Evolutionary conservation across 2,888 invertebrate genomes (phyloP).

Genomic region (Cyrtodaria siliqua): DNA sequence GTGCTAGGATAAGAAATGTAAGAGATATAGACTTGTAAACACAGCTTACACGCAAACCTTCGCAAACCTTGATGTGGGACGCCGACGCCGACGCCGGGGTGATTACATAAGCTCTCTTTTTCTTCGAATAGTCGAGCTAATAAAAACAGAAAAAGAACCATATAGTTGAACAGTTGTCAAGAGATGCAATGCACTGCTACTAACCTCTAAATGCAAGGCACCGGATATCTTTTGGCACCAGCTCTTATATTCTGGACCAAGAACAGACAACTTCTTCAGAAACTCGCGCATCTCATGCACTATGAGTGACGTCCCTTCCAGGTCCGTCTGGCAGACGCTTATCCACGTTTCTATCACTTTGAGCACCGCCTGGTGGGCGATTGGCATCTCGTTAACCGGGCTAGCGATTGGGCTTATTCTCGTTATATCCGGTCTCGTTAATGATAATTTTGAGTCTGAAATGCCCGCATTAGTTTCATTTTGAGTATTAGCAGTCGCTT

Average conservation of each 20-base stretch:
- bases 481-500: background rate
- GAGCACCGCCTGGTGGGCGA: slow-evolving; percentile 82
- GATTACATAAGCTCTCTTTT: no score
- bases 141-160: no score
- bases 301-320: slow-evolving; percentile 83
- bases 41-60: no score
- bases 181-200: no score
- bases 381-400: slow-evolving; percentile 79
- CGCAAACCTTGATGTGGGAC: no score
- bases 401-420: slow-evolving; percentile 59
- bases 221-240: slow-evolving; percentile 86
- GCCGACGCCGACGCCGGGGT: no score
- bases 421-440: slow-evolving; percentile 31
- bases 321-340: slow-evolving; percentile 79
- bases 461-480: slow-evolving; percentile 22
- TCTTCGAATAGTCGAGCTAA: no score
- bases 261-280: slow-evolving; percentile 87
- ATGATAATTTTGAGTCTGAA: slow-evolving; percentile 45
- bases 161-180: no score
- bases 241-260: slow-evolving; percentile 87
- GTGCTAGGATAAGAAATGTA: no score
- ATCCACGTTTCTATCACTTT: slow-evolving; percentile 85
- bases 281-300: slow-evolving; percentile 88
- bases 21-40: no score
- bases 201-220: slow-evolving; percentile 83